Evolutionary conservation across 53 echinoderm and acorn worm genomes (phyloP).

Genomic region (Arbacia lixula): DNA sequence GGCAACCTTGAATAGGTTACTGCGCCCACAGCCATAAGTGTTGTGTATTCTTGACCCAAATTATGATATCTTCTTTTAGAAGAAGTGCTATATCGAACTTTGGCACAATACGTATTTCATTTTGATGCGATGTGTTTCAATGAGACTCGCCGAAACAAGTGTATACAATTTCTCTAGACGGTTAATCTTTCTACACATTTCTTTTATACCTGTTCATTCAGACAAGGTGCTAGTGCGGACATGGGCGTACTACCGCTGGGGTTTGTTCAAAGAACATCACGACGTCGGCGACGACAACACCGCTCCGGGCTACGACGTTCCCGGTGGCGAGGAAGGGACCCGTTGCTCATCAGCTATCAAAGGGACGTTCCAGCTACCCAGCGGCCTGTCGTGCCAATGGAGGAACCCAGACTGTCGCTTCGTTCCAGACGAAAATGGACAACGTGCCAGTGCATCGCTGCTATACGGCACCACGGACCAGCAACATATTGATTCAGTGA

Average conservation of each 20-base stretch:
- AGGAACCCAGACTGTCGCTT: background rate
- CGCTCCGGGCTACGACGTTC: slow-evolving; percentile 8
- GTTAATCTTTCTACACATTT: no score
- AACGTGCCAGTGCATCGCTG: slow-evolving; percentile 20
- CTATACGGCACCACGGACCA: slow-evolving; percentile 21
- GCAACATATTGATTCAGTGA: slow-evolving; percentile 18
- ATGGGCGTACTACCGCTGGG: slow-evolving; percentile 34
- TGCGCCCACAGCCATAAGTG: no score
- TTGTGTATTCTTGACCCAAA: no score
- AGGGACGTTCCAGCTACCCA: background rate
- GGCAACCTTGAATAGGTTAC: no score
- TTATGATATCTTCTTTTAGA: no score
- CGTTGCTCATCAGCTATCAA: slow-evolving; percentile 32
- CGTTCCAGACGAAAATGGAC: slow-evolving; percentile 5
- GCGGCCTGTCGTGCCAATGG: background rate
- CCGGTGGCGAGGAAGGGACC: slow-evolving; percentile 17
- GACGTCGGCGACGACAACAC: background rate
- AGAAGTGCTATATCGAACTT: no score
- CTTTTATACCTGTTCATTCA: background rate
- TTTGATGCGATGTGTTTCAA: no score
- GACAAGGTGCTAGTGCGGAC: slow-evolving; percentile 12
- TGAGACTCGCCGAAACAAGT: no score
- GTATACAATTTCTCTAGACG: no score
- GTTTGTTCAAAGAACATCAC: slow-evolving; percentile 37
- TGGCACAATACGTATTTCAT: no score